Base-by-base conservation (phyloP, 2,888 invertebrate species). In the Ochropleura leucogaster region DNA sequence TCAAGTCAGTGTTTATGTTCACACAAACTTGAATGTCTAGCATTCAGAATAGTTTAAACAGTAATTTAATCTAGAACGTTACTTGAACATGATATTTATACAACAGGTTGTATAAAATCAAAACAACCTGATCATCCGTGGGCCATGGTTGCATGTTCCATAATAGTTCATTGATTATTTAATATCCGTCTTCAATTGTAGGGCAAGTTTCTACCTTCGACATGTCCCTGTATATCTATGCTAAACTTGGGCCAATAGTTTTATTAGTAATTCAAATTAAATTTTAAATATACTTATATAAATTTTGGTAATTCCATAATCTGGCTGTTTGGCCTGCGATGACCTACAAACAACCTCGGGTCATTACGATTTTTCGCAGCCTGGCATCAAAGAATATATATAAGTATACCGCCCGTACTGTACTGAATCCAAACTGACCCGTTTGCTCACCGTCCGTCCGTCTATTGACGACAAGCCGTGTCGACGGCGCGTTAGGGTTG, bases 1-100 rank as follows among this genome's bases (percentile, higher is more conserved):
- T 5, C n/a, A 44, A 46, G 12, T 42, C 44, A 55, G 16, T 57
- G 40, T 42, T 30, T 59, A 59, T 42, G 40, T 64, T 55, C 73
- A 6, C 71, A 78, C 59, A 53, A 18, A 60, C 47, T 46, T 47
- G 5, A 46, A 63, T 20, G 14, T n/a, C 44, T 55, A 73, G 53
- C 65, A 65, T n/a, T n/a, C 16, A 16, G 6, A 75, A 51, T 40
- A 49, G 59, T 65, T 71, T 30, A 70, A 60, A 18, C 40, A 20
- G 40, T 72, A 46, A 57, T 62, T 20, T 46, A 55, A 69, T 77
- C 55, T 47, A 5, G 46, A 55, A 18, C 42, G 18, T 77, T 63
- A 63, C 77, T 46, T 40, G 49, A 77, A 59, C 30, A 20, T 47
- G 5, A 68, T 68, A 62, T 78, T 77, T 47, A 49, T 59, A 77